These are phyloP conservation scores for Triplophysa rosa DNA, from an alignment of 2,113 vertebrate genomes.

Conservation along the genomic window DNA sequence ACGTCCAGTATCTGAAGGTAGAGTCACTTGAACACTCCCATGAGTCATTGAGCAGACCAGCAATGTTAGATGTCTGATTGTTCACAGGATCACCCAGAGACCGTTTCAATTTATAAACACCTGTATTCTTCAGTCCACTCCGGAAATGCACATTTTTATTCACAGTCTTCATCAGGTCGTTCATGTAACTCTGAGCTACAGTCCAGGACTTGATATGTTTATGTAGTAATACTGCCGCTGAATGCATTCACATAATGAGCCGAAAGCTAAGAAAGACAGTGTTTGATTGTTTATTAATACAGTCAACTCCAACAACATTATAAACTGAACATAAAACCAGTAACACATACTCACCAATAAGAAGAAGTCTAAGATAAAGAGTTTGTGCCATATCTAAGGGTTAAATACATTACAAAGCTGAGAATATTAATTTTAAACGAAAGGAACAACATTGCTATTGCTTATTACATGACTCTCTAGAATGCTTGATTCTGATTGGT, in stretches of 20 bases:
- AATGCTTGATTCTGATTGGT: too few relatives aligned
- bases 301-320: too few relatives aligned
- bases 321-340: too few relatives aligned
- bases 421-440: too few relatives aligned
- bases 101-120: too few relatives aligned
- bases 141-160: too few relatives aligned
- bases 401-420: not conserved
- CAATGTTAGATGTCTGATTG: too few relatives aligned
- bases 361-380: not conserved
- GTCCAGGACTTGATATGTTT: not conserved
- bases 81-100: too few relatives aligned
- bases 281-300: not conserved
- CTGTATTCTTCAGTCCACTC: too few relatives aligned
- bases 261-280: not conserved
- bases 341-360: not conserved
- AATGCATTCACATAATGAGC: not conserved
- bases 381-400: not conserved
- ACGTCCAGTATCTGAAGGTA: not conserved
- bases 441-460: too few relatives aligned
- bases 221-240: not conserved
- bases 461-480: too few relatives aligned
- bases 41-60: conserved; percentile 9
- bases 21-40: conserved; percentile 17
- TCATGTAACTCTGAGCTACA: not conserved
- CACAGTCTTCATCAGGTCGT: not conserved